Base-by-base conservation (phyloP, 30 jellyfish, hydroid and myxozoan genomes). In the Hydractinia symbiolongicarpus region DNA sequence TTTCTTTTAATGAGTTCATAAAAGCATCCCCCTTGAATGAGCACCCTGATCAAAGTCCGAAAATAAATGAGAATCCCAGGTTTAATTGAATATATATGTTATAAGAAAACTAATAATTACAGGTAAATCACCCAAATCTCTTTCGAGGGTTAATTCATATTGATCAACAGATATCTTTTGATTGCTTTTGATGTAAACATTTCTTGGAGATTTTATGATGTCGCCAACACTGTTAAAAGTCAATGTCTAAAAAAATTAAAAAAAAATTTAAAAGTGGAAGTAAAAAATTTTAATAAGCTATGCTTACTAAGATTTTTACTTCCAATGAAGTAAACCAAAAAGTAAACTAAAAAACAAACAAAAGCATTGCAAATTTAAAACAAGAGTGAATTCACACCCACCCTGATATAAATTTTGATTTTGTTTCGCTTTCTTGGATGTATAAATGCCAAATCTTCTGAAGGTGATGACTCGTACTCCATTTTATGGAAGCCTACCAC, bases 391-490 rank as follows among this genome's bases (percentile, higher is more conserved):
- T 30, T 1, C 44, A 30, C 44, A 30, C 44, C 44, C 44, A 30
- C 44, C 44, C 44, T 30, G 44, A 30, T 30, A 30, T 30, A 30
- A 30, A 30, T 30, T 30, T 30, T 64, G 7, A 6, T 6, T 64
- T 51, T 64, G 19, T 51, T 51, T 51, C 16, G 19, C 9, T 64
- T 64, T 64, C 40, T 64, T 6, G 40, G 52, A 64, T 64, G 40
- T 7, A 64, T 64, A 7, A 64, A 64, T n/a, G 74, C 74, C 40
- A 64, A 64, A 64, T 64, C 74, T 64, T 64, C 74, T 4, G 19
- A 44, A n/a, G 74, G 40, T 64, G 74, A 64, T 51, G 52, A 64
- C 40, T 64, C 4, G 16, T n/a, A 64, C 19, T 44, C 52, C 19
- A n/a, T 51, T 13, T 64, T 64, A 64, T 64, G 74, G 74, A 64